Evolutionary conservation across 2,113 vertebrate species (phyloP).

Genomic region (Ia io): DNA sequence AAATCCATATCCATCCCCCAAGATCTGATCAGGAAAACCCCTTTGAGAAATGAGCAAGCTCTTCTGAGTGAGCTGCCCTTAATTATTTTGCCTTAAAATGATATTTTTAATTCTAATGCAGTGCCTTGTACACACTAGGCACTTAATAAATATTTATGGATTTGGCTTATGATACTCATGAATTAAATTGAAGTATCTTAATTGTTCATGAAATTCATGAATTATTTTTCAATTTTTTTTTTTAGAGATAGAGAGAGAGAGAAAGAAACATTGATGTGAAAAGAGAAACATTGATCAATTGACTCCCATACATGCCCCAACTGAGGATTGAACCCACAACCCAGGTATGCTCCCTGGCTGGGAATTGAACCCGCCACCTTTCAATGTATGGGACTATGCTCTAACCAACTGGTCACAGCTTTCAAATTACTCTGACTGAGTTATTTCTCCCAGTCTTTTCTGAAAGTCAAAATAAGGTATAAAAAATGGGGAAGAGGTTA

Average conservation of each 20-base stretch:
- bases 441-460: not conserved
- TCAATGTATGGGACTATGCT: not conserved
- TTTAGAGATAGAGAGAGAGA: no score
- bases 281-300: not conserved
- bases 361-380: not conserved
- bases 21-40: not conserved
- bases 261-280: not conserved
- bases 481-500: not conserved
- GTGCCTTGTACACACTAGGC: not conserved
- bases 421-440: not conserved
- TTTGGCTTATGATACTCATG: not conserved
- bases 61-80: not conserved
- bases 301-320: not conserved
- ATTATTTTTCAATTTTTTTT: not conserved
- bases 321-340: not conserved
- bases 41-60: not conserved
- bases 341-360: not conserved
- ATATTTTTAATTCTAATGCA: not conserved
- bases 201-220: not conserved
- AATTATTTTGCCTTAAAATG: not conserved
- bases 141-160: constrained; percentile 34
- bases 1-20: not conserved
- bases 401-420: not conserved
- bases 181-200: not conserved
- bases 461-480: not conserved